phyloP scores from a whole-genome alignment of 2,797 vertebrate species.

The Poecilia picta region DNA sequence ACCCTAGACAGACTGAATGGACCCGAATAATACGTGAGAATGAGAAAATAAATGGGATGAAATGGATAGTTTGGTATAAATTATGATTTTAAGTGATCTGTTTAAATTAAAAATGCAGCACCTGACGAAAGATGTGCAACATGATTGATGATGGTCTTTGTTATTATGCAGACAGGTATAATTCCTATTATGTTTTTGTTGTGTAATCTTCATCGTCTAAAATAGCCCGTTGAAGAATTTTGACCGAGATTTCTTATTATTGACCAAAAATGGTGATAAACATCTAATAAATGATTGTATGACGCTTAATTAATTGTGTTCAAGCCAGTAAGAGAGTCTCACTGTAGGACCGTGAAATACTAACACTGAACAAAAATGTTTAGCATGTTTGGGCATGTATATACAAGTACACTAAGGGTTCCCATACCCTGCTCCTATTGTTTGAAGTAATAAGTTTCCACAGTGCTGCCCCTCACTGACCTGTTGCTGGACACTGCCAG shows the following conservation, averaged over 20 bases:
- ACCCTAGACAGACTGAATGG: slow-evolving; percentile 66
- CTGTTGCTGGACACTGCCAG: slow-evolving; percentile 1
- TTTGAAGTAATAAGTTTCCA: neutral
- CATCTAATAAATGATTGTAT: neutral
- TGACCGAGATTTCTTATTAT: neutral
- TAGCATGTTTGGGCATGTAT: neutral
- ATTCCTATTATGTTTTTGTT: neutral
- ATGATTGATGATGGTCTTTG: neutral
- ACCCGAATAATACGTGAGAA: slow-evolving; percentile 19
- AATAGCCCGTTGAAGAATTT: neutral
- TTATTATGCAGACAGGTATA: neutral
- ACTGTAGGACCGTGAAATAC: neutral
- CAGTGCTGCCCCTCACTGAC: neutral
- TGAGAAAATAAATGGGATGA: neutral
- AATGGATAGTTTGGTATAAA: neutral
- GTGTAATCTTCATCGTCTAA: neutral
- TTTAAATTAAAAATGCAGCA: neutral
- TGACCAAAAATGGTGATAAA: neutral
- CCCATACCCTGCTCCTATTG: neutral
- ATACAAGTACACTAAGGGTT: neutral
- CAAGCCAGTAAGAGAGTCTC: neutral
- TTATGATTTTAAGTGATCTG: neutral
- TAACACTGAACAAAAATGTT: slow-evolving; percentile 3
- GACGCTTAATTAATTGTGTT: neutral
- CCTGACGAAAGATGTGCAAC: neutral